Evolutionary conservation across 2,888 invertebrate genomes (phyloP).

Genomic region (Cryptocheilus praepositus): DNA sequence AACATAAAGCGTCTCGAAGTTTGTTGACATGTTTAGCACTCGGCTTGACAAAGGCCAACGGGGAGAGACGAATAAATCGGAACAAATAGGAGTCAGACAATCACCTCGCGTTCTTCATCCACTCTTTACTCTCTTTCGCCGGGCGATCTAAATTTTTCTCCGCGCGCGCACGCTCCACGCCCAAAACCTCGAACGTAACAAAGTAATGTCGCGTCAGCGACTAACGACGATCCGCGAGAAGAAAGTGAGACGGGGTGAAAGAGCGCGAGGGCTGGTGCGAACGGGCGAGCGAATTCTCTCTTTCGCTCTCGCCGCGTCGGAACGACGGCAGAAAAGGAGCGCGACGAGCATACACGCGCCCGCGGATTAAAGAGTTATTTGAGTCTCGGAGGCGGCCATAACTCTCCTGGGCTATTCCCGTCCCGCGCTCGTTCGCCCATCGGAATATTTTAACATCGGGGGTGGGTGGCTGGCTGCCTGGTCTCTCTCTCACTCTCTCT

Average conservation of each 20-base stretch:
- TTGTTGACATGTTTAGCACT: too few relatives aligned
- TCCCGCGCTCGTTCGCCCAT: conserved; percentile 68
- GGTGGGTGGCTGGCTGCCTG: conserved; percentile 65
- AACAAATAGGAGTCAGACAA: too few relatives aligned
- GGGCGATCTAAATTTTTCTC: too few relatives aligned
- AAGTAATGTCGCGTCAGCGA: background rate
- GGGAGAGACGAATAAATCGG: too few relatives aligned
- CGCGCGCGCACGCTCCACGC: too few relatives aligned
- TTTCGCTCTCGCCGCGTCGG: conserved; percentile 3
- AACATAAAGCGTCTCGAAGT: too few relatives aligned
- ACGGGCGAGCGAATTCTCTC: background rate
- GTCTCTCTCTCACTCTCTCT: conserved; percentile 10
- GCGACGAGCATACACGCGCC: conserved; percentile 69
- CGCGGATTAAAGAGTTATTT: conserved; percentile 75
- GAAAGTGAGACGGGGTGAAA: conserved; percentile 5
- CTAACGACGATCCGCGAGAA: conserved; percentile 3
- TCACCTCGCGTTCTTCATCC: too few relatives aligned
- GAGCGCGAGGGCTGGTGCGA: background rate
- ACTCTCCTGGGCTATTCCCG: conserved; percentile 73
- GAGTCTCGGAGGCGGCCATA: conserved; percentile 74
- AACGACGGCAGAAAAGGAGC: conserved; percentile 44
- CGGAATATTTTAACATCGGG: conserved; percentile 73
- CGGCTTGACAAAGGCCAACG: too few relatives aligned
- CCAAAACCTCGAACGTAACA: background rate
- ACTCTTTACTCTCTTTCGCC: too few relatives aligned